Conservation (phyloP, 1,140 invertebrate genomes). For the Chironomus striatipennis region DNA sequence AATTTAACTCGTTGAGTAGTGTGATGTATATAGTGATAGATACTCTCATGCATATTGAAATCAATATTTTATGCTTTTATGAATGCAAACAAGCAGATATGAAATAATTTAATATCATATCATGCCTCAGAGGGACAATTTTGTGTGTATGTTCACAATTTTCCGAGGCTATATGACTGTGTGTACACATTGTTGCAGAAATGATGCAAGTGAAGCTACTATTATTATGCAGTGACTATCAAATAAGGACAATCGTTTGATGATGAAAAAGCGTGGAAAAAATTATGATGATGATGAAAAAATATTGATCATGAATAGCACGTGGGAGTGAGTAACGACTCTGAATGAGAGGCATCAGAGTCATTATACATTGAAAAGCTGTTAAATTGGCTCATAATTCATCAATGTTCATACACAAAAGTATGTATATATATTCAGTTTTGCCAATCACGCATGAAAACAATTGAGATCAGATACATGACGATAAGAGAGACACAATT, state of each 20-base stretch:
- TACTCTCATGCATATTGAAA: conserved; percentile 5
- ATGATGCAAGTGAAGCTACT: not conserved
- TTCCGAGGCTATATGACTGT: not conserved
- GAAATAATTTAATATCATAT: conserved; percentile 10
- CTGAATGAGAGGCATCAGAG: not conserved
- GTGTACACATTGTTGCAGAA: not conserved
- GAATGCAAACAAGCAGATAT: conserved; percentile 7
- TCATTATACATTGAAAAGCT: conserved; percentile 9
- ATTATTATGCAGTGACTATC: not conserved
- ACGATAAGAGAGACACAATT: not conserved
- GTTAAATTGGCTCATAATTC: conserved; percentile 13
- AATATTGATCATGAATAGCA: not conserved
- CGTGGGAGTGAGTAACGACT: no score
- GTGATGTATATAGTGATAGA: not conserved
- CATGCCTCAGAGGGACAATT: not conserved
- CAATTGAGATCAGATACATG: not conserved
- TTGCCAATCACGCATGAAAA: not conserved
- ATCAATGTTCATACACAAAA: not conserved
- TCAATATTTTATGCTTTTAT: conserved; percentile 9
- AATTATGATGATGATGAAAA: not conserved
- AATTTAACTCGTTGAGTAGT: not conserved
- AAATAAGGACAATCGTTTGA: conserved; percentile 14
- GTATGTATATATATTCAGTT: not conserved
- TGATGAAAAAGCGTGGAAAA: not conserved
- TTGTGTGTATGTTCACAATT: not conserved